These are phyloP conservation scores for Halocynthia roretzi DNA, from an alignment of 23 tunicate species.

Conservation along the genomic window DNA sequence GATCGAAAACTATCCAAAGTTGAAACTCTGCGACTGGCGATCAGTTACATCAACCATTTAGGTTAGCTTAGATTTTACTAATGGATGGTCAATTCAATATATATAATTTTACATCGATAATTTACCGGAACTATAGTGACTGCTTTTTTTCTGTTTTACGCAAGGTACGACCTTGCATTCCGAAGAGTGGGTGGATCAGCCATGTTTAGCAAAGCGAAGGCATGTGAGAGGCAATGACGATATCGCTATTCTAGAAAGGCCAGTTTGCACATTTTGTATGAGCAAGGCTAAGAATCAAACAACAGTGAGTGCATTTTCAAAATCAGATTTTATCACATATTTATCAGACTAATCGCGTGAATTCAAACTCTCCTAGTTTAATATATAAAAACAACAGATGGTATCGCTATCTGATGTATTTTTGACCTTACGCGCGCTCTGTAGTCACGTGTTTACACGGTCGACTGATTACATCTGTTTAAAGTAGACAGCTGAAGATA, in stretches of 20 bases:
- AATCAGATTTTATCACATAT: too few species aligned
- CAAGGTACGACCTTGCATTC: conserved; percentile 45
- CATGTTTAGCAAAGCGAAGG: conserved; percentile 31
- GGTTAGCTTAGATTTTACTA: conserved; percentile 23
- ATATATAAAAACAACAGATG: not conserved
- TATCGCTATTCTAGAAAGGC: not conserved
- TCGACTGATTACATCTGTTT: conserved; percentile 2
- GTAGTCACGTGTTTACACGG: not conserved
- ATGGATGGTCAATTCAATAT: not conserved
- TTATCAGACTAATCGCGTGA: too few species aligned
- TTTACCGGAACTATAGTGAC: not conserved
- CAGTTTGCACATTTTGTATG: conserved; percentile 72
- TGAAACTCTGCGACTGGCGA: conserved; percentile 64
- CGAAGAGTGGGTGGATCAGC: conserved; percentile 66
- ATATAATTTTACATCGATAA: not conserved
- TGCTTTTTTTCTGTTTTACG: not conserved
- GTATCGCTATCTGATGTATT: not conserved
- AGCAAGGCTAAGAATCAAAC: conserved; percentile 14
- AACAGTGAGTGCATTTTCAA: not conserved
- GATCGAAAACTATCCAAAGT: conserved; percentile 65
- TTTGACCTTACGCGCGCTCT: conserved; percentile 4
- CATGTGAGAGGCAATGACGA: not conserved
- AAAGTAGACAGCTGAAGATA: conserved; percentile 5
- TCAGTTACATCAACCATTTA: conserved; percentile 63
- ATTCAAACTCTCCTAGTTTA: not conserved